Percentiles rank a stretch among this genome's conserved stretches.
Evolutionary conservation across 2,113 vertebrate species (phyloP).

Genomic region (Ahaetulla prasina): DNA sequence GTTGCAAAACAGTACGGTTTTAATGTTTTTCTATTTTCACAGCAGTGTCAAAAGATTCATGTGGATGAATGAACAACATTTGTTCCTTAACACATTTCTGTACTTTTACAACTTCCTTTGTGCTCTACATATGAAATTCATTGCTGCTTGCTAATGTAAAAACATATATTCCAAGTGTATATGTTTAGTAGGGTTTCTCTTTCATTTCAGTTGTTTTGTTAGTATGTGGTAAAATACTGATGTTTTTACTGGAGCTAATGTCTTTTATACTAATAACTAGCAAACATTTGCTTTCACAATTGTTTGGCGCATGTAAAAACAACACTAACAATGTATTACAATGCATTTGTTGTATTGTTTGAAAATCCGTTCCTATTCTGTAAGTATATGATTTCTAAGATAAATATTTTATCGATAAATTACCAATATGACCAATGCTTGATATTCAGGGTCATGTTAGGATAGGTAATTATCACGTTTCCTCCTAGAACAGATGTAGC

Average conservation of each 20-base stretch:
- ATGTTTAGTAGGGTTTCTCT: neutral
- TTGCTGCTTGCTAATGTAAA: neutral
- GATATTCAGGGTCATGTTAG: neutral
- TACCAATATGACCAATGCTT: neutral
- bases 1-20: neutral
- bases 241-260: neutral
- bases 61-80: neutral
- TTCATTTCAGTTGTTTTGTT: neutral
- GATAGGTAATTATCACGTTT: neutral
- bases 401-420: neutral
- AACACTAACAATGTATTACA: neutral
- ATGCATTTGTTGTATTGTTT: neutral
- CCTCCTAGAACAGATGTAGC: neutral
- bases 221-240: no score
- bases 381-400: neutral
- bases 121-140: neutral
- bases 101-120: neutral
- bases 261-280: neutral
- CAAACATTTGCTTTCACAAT: neutral
- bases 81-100: neutral
- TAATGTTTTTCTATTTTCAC: neutral
- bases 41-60: neutral
- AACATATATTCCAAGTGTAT: neutral
- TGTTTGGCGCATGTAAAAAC: neutral
- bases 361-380: neutral